Evolutionary conservation across 2,888 invertebrate genomes (phyloP), one percentile per base, ranked within the genome.

Genomic region (Lottia gigantea): DNA sequence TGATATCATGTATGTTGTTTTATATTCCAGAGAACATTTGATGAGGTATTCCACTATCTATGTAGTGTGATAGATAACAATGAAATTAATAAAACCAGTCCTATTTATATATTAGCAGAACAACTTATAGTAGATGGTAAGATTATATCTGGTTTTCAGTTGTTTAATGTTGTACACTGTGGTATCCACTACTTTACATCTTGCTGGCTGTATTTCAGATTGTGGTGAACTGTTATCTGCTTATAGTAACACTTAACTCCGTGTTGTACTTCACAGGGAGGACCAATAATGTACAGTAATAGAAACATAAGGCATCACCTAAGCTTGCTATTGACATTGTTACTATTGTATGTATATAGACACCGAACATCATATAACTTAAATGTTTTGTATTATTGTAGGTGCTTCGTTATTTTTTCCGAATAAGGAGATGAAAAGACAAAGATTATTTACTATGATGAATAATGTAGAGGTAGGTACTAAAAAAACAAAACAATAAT

Each of bases 371-470:
- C n/a, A 25, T 7, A 66, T n/a, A n/a, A n/a, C n/a, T n/a, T n/a
- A n/a, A n/a, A n/a, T n/a, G n/a, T n/a, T 16, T 47, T 47, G 7
- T 65, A 45, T 49, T 47, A 66, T 65, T 46, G 55, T 73, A 83
- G 87, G 88, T 69, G 87, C 87, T 62, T 85, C 86, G 2, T 82
- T 87, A 16, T 88, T 88, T 78, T 88, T 87, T 78, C 86, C 87
- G 46, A 86, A 87, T 77, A 87, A 87, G 74, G 85, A 87, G 64
- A 81, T 85, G 31, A 83, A 87, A 68, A 80, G 85, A 67, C 81
- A 85, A 62, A 85, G 86, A 68, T 78, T 88, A 61, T 86, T 87
- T 73, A 75, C 76, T 47, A 83, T 87, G 84, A 85, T 88, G 81
- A 82, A 83, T 46, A 82, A 82, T 77, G 83, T 84, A 4, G 82